These are phyloP conservation scores for Cremastobaeus sp. DNA, from an alignment of 2,888 invertebrate genomes.

Conservation along the genomic window DNA sequence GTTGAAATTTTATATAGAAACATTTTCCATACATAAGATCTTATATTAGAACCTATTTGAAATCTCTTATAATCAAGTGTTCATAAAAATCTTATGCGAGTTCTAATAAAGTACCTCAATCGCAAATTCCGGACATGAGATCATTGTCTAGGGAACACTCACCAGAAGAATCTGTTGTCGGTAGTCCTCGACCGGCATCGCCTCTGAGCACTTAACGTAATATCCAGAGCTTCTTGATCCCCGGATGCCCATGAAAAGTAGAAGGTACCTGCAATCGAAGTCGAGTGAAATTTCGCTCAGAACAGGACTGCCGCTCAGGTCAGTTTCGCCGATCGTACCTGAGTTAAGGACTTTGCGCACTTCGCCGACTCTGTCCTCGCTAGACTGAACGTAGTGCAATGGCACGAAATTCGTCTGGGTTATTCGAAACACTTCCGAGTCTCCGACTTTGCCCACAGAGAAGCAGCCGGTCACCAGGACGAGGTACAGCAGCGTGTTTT, in stretches of 20 bases:
- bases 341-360: conserved; percentile 94
- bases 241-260: conserved; percentile 93
- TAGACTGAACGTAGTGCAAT: conserved; percentile 84
- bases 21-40: too few species aligned
- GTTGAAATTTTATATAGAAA: too few species aligned
- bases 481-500: conserved; percentile 90
- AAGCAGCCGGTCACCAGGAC: conserved; percentile 97
- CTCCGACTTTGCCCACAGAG: conserved; percentile 96
- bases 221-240: conserved; percentile 84
- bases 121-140: too few species aligned
- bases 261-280: conserved; percentile 86
- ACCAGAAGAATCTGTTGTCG: conserved; percentile 99
- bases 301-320: too few species aligned
- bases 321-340: conserved; percentile 81
- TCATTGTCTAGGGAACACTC: conserved; percentile 65
- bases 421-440: conserved; percentile 96
- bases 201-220: conserved; percentile 96
- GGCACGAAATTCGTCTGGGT: conserved; percentile 95
- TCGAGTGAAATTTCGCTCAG: too few species aligned
- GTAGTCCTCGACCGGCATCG: conserved; percentile 88
- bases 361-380: conserved; percentile 82
- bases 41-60: too few species aligned
- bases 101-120: too few species aligned
- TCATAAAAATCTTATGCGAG: too few species aligned
- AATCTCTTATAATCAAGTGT: too few species aligned